Percentiles rank a stretch among this genome's conserved stretches.
phyloP scores from a whole-genome alignment of 2,797 vertebrate species.

The Oreonectes daqikongensis region DNA sequence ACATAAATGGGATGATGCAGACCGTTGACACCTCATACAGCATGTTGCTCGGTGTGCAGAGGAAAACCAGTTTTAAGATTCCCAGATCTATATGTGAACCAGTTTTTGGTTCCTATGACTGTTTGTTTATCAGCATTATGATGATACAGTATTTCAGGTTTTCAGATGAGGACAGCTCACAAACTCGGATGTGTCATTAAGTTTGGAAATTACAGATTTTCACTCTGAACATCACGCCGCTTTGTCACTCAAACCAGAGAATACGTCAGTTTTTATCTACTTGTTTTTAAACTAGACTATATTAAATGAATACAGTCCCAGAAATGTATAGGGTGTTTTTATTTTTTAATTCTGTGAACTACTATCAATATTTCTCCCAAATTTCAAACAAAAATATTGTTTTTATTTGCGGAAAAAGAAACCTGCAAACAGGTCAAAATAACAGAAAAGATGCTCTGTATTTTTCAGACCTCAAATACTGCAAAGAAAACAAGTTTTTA shows the following conservation, averaged over 20 bases:
- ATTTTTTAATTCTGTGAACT: no score
- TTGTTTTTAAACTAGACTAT: background rate
- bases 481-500: no score
- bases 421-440: no score
- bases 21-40: background rate
- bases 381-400: no score
- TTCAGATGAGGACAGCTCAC: slow-evolving; percentile 20
- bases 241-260: background rate
- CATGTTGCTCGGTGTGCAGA: background rate
- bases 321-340: no score
- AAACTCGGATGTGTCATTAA: background rate
- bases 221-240: background rate
- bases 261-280: background rate
- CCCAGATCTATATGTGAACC: background rate
- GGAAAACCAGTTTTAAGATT: background rate
- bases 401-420: no score
- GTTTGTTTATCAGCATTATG: background rate
- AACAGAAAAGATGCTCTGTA: no score
- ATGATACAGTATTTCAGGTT: background rate
- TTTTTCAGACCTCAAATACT: no score
- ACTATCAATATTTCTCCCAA: no score
- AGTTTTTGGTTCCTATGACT: background rate
- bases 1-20: background rate
- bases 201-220: background rate
- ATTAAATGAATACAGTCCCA: no score